These are phyloP conservation scores for Chouioia cunea DNA, from an alignment of 2,888 invertebrate species.

Conservation along the genomic window DNA sequence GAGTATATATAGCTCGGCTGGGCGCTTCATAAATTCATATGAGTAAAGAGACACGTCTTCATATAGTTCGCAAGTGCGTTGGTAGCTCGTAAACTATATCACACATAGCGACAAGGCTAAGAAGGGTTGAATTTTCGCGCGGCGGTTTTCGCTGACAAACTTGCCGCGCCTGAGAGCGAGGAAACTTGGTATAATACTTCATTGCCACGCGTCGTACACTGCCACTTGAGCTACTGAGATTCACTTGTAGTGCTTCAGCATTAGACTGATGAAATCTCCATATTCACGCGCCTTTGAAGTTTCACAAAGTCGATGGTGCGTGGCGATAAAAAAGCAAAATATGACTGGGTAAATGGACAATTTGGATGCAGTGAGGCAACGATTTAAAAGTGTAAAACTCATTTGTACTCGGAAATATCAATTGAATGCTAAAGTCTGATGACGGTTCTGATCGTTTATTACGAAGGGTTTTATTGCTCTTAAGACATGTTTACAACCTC, in stretches of 20 bases:
- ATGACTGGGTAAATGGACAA: not conserved
- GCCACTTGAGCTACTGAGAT: not conserved
- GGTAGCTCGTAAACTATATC: constrained; percentile 19
- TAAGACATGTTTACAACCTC: constrained; percentile 45
- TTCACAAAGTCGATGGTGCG: too few species aligned
- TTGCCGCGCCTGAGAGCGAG: not conserved
- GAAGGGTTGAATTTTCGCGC: not conserved
- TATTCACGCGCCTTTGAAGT: too few species aligned
- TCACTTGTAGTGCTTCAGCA: too few species aligned
- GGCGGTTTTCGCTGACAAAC: constrained; percentile 38
- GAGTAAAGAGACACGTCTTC: not conserved
- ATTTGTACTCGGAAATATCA: constrained; percentile 8
- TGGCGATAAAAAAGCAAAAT: too few species aligned
- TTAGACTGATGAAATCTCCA: too few species aligned
- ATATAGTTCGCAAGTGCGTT: not conserved
- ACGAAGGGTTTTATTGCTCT: constrained; percentile 38
- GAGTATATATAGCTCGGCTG: not conserved
- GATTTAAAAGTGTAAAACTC: constrained; percentile 22
- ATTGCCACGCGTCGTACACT: not conserved
- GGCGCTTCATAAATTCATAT: constrained; percentile 33
- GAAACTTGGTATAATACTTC: constrained; percentile 23
- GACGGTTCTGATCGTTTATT: constrained; percentile 45
- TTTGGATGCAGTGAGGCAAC: constrained; percentile 3
- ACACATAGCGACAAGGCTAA: constrained; percentile 7
- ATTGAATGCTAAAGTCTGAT: constrained; percentile 27